These are phyloP conservation scores for Ascidia mentula DNA, from an alignment of 23 tunicate genomes.

Conservation along the genomic window DNA sequence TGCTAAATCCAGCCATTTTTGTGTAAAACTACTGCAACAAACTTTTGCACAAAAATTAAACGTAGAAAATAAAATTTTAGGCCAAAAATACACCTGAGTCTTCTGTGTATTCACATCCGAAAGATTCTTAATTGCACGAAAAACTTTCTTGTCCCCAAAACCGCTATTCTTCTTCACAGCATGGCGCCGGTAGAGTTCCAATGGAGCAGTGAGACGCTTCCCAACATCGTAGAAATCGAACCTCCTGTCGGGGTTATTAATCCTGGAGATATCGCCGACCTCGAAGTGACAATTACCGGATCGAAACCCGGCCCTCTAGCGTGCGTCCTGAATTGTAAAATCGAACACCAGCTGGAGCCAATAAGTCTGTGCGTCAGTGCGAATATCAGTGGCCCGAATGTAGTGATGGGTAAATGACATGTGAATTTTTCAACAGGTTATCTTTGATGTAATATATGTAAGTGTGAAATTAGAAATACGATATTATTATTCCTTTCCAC, in stretches of 20 bases:
- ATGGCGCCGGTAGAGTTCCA: conserved; percentile 76
- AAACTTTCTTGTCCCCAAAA: too few species aligned
- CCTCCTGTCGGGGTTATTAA: conserved; percentile 78
- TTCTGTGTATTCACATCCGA: too few species aligned
- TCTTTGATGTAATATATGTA: neutral
- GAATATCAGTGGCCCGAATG: conserved; percentile 62
- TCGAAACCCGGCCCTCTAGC: conserved; percentile 50
- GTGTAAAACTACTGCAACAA: too few species aligned
- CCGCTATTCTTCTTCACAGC: too few species aligned
- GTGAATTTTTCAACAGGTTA: neutral
- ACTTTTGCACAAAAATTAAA: too few species aligned
- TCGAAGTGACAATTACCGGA: conserved; percentile 79
- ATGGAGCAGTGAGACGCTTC: conserved; percentile 59
- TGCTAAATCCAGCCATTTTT: too few species aligned
- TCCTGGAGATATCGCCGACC: conserved; percentile 79
- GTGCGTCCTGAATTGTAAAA: conserved; percentile 45
- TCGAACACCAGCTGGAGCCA: conserved; percentile 71
- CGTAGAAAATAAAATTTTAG: too few species aligned
- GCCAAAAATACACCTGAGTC: too few species aligned
- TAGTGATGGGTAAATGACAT: conserved; percentile 63
- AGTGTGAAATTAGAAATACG: too few species aligned
- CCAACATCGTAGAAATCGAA: conserved; percentile 78
- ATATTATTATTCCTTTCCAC: too few species aligned
- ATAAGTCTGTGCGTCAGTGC: conserved; percentile 47
- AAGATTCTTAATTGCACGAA: too few species aligned